These are phyloP conservation scores for Microchrysa polita DNA, from an alignment of 2,888 invertebrate species.

Conservation along the genomic window DNA sequence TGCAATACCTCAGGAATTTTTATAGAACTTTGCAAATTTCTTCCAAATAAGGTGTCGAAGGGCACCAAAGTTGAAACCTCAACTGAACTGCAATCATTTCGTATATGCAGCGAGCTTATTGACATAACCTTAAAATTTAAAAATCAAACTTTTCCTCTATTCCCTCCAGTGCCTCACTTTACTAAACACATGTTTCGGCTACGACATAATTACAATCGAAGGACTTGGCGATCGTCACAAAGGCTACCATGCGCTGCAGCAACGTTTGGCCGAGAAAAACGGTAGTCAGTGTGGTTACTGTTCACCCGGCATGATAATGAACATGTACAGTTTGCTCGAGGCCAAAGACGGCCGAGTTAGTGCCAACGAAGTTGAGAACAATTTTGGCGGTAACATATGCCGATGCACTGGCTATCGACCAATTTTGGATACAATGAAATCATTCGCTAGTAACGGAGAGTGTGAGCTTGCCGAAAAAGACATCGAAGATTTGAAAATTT, in stretches of 20 bases:
- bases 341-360: conserved; percentile 65
- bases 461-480: conserved; percentile 43
- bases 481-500: conserved; percentile 58
- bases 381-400: conserved; percentile 78
- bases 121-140: too few relatives aligned
- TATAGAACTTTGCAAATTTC: too few relatives aligned
- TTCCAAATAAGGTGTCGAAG: too few relatives aligned
- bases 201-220: conserved; percentile 75
- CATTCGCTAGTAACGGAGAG: conserved; percentile 69
- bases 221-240: conserved; percentile 68
- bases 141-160: too few relatives aligned
- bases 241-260: conserved; percentile 75
- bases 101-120: too few relatives aligned
- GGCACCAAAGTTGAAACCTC: too few relatives aligned
- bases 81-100: too few relatives aligned
- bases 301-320: conserved; percentile 81
- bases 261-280: conserved; percentile 69
- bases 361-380: conserved; percentile 72
- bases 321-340: conserved; percentile 70
- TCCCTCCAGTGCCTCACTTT: conserved; percentile 46
- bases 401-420: conserved; percentile 79
- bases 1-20: too few relatives aligned
- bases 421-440: conserved; percentile 78
- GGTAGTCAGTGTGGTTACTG: conserved; percentile 81
- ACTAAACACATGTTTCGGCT: conserved; percentile 66